Conservation (phyloP, 2,113 vertebrate genomes). For the Myotis davidii region DNA sequence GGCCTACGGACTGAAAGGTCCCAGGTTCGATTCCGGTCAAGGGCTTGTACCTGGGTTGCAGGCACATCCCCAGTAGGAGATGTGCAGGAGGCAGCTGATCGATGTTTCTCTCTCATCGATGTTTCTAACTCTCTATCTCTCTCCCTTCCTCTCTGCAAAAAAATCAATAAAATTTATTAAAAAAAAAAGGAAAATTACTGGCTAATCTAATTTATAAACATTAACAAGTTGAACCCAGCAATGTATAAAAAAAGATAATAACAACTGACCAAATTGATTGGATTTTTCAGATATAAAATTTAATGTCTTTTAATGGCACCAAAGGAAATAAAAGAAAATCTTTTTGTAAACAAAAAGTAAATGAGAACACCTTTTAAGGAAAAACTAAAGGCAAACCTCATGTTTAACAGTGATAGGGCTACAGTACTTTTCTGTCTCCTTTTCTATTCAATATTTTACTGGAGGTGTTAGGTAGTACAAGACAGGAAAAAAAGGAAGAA, state of each 20-base stretch:
- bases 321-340: not conserved
- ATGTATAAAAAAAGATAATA: conserved; percentile 13
- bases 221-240: not conserved
- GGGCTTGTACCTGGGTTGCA: too few species aligned
- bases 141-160: too few species aligned
- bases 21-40: too few species aligned
- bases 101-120: too few species aligned
- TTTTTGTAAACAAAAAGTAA: not conserved
- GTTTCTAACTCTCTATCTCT: too few species aligned
- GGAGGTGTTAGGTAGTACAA: not conserved
- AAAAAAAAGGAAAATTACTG: not conserved
- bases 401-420: not conserved
- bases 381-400: not conserved
- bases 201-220: not conserved
- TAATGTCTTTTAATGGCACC: not conserved
- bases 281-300: not conserved
- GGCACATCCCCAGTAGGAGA: too few species aligned
- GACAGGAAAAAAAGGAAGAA: not conserved
- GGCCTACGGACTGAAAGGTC: too few species aligned
- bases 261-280: not conserved
- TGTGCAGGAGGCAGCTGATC: too few species aligned
- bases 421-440: not conserved
- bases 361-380: not conserved
- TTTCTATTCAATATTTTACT: not conserved
- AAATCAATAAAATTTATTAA: too few species aligned